Evolutionary conservation across 35 echinoderm and acorn worm genomes (phyloP).

Genomic region (Diadema setosum): DNA sequence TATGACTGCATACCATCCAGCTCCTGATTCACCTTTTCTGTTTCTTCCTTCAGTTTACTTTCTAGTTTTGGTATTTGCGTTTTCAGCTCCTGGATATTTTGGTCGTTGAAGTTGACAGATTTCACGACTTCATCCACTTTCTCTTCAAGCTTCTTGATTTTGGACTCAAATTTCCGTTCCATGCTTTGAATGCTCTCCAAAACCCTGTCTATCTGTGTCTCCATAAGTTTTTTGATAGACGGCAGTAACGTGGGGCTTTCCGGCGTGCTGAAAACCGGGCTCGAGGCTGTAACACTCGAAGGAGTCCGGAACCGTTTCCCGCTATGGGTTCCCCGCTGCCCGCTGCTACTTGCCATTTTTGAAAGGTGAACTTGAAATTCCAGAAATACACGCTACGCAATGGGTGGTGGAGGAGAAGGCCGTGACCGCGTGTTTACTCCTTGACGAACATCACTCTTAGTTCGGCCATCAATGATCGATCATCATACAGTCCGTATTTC

Average conservation of each 20-base stretch:
- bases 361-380: no score
- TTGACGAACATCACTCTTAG: no score
- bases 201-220: neutral
- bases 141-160: neutral
- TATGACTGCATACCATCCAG: neutral
- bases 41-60: neutral
- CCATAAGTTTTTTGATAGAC: neutral
- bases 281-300: neutral
- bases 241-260: neutral
- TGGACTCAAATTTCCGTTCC: neutral
- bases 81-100: neutral
- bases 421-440: no score
- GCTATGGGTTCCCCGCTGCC: neutral
- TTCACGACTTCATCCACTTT: no score
- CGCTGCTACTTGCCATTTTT: neutral
- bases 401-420: no score
- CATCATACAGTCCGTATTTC: no score
- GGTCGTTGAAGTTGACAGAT: neutral
- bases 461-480: no score
- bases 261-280: neutral
- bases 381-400: no score
- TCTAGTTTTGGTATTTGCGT: neutral
- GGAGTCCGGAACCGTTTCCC: neutral
- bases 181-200: neutral
- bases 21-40: neutral